Evolutionary conservation across 2,888 invertebrate genomes (phyloP).

Genomic region (Tanypteryx hageni): DNA sequence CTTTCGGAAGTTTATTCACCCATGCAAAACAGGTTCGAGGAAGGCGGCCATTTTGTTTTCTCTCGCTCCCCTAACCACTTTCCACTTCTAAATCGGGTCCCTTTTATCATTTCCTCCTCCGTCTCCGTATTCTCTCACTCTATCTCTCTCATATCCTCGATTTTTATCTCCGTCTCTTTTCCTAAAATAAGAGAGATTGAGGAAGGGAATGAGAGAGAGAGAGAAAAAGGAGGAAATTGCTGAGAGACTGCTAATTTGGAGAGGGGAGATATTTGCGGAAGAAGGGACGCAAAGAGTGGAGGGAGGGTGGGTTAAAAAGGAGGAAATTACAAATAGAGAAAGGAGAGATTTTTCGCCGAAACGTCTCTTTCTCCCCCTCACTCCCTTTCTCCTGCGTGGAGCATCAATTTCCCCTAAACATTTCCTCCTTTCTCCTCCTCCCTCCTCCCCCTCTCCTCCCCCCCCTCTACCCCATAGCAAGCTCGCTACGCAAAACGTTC

Average conservation of each 20-base stretch:
- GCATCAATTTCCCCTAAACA: conserved; percentile 4
- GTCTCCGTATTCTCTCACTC: not conserved
- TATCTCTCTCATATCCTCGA: not conserved
- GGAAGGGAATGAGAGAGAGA: not conserved
- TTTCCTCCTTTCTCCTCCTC: not conserved
- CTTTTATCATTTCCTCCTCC: not conserved
- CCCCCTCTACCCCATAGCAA: not conserved
- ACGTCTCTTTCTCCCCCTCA: not conserved
- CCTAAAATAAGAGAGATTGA: not conserved
- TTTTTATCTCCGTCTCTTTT: conserved; percentile 3
- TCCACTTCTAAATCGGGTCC: not conserved
- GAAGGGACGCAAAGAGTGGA: not conserved
- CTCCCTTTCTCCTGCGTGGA: not conserved
- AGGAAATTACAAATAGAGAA: conserved; percentile 44
- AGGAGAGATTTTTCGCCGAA: conserved; percentile 9
- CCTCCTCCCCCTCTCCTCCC: not conserved
- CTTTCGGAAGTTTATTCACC: conserved; percentile 53
- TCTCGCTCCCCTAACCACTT: not conserved
- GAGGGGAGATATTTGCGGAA: too few species aligned
- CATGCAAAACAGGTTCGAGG: not conserved
- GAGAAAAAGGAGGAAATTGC: not conserved
- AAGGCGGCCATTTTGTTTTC: not conserved
- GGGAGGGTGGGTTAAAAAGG: not conserved
- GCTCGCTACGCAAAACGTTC: not conserved
- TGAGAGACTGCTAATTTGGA: not conserved